Evolutionary conservation across 1,140 invertebrate genomes (phyloP).

Genomic region (Scaptomyza pallida): DNA sequence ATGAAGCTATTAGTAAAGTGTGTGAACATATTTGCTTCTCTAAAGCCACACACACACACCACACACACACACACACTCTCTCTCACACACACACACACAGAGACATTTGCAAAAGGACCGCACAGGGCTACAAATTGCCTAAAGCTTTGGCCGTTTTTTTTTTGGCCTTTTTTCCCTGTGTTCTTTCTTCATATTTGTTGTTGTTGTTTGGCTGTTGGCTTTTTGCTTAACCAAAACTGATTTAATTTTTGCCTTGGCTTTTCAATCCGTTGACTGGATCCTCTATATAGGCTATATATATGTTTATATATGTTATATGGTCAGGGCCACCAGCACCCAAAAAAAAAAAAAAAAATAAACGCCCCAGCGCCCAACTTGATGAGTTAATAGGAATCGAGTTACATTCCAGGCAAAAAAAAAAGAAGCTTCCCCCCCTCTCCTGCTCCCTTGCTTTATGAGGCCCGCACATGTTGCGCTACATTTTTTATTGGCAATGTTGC

Average conservation of each 20-base stretch:
- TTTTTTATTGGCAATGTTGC: constrained; percentile 67
- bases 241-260: constrained; percentile 74
- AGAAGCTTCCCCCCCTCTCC: constrained; percentile 31
- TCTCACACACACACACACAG: constrained; percentile 27
- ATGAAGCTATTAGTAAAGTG: constrained; percentile 83
- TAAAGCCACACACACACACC: constrained; percentile 44
- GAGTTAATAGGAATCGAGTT: constrained; percentile 84
- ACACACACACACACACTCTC: constrained; percentile 31
- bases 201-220: background rate
- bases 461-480: constrained; percentile 71
- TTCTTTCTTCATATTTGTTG: background rate
- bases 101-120: constrained; percentile 63
- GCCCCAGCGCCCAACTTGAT: constrained; percentile 78
- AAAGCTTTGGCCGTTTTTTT: constrained; percentile 58
- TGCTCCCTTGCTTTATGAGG: constrained; percentile 11
- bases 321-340: constrained; percentile 41
- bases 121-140: constrained; percentile 79
- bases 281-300: background rate
- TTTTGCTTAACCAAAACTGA: constrained; percentile 74
- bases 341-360: too few species aligned
- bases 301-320: background rate
- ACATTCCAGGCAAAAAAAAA: constrained; percentile 77
- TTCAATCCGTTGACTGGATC: constrained; percentile 53
- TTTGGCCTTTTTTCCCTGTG: constrained; percentile 32
- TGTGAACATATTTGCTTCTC: constrained; percentile 81